Evolutionary conservation across 2,888 invertebrate genomes (phyloP).

Genomic region (Eristalis tenax): DNA sequence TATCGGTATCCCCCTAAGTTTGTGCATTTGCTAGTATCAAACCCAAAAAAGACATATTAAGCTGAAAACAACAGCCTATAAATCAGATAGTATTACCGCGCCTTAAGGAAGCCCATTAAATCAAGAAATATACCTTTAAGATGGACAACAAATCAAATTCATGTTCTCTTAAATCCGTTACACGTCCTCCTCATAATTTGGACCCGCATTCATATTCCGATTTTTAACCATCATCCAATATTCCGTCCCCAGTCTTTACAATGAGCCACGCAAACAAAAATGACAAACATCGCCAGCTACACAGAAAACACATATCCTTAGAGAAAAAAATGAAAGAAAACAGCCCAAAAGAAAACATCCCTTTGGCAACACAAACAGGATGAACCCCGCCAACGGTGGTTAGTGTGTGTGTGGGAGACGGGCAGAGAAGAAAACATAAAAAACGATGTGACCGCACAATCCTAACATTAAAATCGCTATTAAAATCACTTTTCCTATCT

Average conservation of each 20-base stretch:
- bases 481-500: constrained; percentile 72
- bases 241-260: constrained; percentile 35
- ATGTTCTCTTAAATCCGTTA: constrained; percentile 66
- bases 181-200: constrained; percentile 57
- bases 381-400: not conserved
- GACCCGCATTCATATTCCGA: constrained; percentile 60
- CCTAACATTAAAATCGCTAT: constrained; percentile 71
- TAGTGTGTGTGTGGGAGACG: not conserved
- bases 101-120: constrained; percentile 59
- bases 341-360: constrained; percentile 58
- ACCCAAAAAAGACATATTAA: no score
- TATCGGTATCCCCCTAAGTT: no score
- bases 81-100: constrained; percentile 45
- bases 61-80: constrained; percentile 11
- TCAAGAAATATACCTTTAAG: constrained; percentile 61
- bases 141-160: constrained; percentile 68
- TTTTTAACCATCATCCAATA: constrained; percentile 55
- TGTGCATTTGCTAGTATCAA: no score
- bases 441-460: constrained; percentile 72
- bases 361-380: constrained; percentile 55
- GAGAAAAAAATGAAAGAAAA: constrained; percentile 5
- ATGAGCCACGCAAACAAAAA: constrained; percentile 13
- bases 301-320: not conserved
- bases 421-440: constrained; percentile 58
- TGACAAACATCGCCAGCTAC: constrained; percentile 16